Evolutionary conservation across 1,140 invertebrate genomes (phyloP).

Genomic region (Cotesia typhae): DNA sequence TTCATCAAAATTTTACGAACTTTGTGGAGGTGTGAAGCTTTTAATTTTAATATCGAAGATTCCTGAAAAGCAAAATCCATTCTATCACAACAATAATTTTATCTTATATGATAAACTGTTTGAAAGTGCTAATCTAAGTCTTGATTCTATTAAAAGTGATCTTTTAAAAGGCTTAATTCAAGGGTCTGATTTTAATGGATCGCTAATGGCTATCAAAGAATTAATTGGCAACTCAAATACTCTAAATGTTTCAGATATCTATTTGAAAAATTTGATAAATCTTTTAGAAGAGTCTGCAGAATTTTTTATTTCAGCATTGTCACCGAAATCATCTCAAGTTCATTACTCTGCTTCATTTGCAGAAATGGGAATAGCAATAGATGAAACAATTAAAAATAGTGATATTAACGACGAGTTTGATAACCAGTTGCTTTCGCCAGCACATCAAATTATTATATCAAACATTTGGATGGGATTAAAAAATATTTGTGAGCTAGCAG

Average conservation of each 20-base stretch:
- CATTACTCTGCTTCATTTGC: conserved; percentile 70
- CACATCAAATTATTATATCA: conserved; percentile 75
- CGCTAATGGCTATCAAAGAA: conserved; percentile 51
- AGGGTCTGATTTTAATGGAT: conserved; percentile 57
- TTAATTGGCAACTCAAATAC: conserved; percentile 42
- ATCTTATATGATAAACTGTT: conserved; percentile 33
- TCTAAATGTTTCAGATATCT: conserved; percentile 37
- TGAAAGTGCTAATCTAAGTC: conserved; percentile 8
- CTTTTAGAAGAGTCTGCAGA: conserved; percentile 56
- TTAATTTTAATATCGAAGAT: conserved; percentile 42
- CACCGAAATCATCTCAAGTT: conserved; percentile 48
- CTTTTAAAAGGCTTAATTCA: conserved; percentile 57
- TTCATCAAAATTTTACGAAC: conserved; percentile 67
- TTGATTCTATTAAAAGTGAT: conserved; percentile 53
- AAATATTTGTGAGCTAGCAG: conserved; percentile 70
- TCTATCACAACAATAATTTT: neutral
- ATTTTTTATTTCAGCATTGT: conserved; percentile 58
- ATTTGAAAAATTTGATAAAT: conserved; percentile 47
- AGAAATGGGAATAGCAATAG: conserved; percentile 69
- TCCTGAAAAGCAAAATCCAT: neutral
- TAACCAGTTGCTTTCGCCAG: conserved; percentile 66
- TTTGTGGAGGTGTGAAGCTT: conserved; percentile 65
- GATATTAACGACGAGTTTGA: conserved; percentile 53
- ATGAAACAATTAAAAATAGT: conserved; percentile 54
- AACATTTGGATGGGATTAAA: conserved; percentile 84